Percentiles rank a stretch among this genome's conserved stretches.
These are phyloP conservation scores for Sardina pilchardus DNA, from an alignment of 2,113 vertebrate species.

Conservation along the genomic window DNA sequence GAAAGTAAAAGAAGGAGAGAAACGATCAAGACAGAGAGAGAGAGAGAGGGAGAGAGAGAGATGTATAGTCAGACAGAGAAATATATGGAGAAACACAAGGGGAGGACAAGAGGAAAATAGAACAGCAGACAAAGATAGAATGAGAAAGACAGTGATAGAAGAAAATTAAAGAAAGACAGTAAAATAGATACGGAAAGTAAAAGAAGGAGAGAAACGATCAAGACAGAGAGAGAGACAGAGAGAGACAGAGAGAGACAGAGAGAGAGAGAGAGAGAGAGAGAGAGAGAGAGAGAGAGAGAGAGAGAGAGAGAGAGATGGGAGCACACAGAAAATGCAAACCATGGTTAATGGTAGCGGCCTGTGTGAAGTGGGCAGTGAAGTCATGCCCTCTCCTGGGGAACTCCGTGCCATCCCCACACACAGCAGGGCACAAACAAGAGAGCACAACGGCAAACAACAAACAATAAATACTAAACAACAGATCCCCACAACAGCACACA, in stretches of 20 bases:
- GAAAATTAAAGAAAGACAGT: no score
- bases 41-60: not conserved
- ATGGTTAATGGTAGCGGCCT: no score
- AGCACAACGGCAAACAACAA: not conserved
- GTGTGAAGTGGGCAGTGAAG: no score
- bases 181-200: not conserved
- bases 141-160: no score
- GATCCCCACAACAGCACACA: no score
- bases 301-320: no score
- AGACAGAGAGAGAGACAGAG: not conserved
- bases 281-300: conserved; percentile 24
- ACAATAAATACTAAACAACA: no score
- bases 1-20: not conserved
- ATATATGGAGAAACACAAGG: no score
- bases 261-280: not conserved
- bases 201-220: not conserved
- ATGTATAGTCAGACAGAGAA: not conserved
- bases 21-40: not conserved
- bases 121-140: no score
- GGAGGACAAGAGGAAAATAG: no score
- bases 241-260: not conserved
- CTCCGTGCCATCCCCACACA: not conserved
- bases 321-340: no score
- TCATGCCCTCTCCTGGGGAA: no score
- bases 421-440: not conserved